Evolutionary conservation across 1,140 invertebrate genomes (phyloP), one percentile per base, ranked within the genome.

Genomic region (Theocolax elegans): DNA sequence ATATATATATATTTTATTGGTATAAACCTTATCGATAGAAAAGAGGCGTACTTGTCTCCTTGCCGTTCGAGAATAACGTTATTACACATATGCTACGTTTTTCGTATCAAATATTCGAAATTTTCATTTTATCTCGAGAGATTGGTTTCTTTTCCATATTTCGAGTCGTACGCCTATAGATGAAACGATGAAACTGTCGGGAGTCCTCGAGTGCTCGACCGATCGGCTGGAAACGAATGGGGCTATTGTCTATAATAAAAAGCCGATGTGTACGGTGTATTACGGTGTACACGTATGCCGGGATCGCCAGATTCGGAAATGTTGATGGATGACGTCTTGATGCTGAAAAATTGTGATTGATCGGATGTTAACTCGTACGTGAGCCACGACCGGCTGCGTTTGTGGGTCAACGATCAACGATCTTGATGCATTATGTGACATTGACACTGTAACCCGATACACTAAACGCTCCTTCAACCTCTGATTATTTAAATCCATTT

Each of bases 301-400:
- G 29, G 31, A 38, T 35, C 42, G 40, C 27, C 27, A 42, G 66
- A 68, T 53, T 60, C 35, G 56, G 56, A 23, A 44, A 62, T 59
- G 31, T 46, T 70, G 68, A 70, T 64, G 59, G 68, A 64, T 64
- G 51, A 58, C 27, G 68, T 54, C 49, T 53, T 25, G 35, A n/a
- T 29, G 27, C 51, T 56, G 68, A 70, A 70, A 64, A 70, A 70
- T 70, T 64, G 31, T 64, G 68, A 70, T 70, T 40, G 68, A 70
- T 70, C 40, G 60, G 38, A 68, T 25, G 19, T 6, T 35, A 35
- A 6, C 4, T 29, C 17, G 25, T 21, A n/a, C n/a, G n/a, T 31
- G 7, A 46, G 44, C 19, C 17, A 13, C 19, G 42, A 21, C 13
- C 44, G 62, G 48, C 62, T 63, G 25, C 40, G 48, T 70, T 70